Evolutionary conservation across 1,140 invertebrate genomes (phyloP), one percentile per base, ranked within the genome.

Genomic region (Lepidurus couesii): DNA sequence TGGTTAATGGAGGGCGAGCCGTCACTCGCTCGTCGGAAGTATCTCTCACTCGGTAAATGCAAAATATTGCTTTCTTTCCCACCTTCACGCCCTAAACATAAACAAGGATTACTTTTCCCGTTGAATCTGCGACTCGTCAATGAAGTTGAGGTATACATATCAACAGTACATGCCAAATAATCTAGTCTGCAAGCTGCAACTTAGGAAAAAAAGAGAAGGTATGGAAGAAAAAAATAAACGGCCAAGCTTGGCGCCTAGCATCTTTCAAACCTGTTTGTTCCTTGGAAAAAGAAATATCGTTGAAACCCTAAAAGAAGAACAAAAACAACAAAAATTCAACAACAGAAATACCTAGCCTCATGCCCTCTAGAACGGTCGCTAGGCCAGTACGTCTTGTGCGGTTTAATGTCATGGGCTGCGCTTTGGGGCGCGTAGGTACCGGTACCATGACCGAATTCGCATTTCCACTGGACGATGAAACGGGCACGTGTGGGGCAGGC

Each of bases 1-100:
- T 86, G 86, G 77, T 87, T 81, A 84, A 87, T 81, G 82, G 86
- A 82, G 80, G 88, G 81, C 84, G 88, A 89, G 44, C 91, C 92
- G 86, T 96, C 95, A 80, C 93, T 95, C 43, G 95, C 95, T 81
- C 96, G 87, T 73, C 96, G 88, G 13, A 96, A 77, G 47, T 79
- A 75, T n/a, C 78, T 73, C 26, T 75, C 78, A 11, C 44, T 45
- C 24, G 78, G 78, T 42, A 79, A 26, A 16, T 73, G 65, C 16
- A 79, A 44, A 24, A 75, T 45, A 34, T 79, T 79, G 10, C 21
- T 47, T 45, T 79, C 78, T n/a, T 24, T 74, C 43, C n/a, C 24
- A 13, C 78, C 73, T n/a, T 79, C 78, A 44, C 78, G 78, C 11
- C 78, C 78, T 79, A 65, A 77, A 7, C 26, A 75, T 11, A 75